phyloP scores from a whole-genome alignment of 2,113 vertebrate genomes.

The Isurus oxyrinchus region DNA sequence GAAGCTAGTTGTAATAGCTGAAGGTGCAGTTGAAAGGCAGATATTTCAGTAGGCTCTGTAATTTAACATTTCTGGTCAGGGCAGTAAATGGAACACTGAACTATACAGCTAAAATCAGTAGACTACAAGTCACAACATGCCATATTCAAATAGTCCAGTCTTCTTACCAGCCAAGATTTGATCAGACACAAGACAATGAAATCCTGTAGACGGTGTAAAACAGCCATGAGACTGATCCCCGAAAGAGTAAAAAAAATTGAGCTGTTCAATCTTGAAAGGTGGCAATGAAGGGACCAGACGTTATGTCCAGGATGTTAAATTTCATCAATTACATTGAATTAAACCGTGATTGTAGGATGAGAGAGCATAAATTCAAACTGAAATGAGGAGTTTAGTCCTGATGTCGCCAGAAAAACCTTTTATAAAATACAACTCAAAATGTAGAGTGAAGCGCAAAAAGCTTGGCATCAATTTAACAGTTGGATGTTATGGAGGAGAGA shows the following conservation, averaged over 20 bases:
- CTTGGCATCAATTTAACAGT: no score
- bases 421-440: neutral
- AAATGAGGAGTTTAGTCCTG: neutral
- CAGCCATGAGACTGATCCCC: no score
- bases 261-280: neutral
- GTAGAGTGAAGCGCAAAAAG: neutral
- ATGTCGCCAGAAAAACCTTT: neutral
- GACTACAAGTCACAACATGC: neutral
- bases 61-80: neutral
- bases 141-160: neutral
- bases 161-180: neutral
- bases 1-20: neutral
- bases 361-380: neutral
- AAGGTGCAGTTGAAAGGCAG: neutral
- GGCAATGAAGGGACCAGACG: neutral
- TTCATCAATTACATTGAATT: neutral
- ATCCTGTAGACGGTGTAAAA: neutral
- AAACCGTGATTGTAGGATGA: neutral
- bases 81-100: neutral
- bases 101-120: neutral
- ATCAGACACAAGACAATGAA: neutral
- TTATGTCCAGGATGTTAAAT: neutral
- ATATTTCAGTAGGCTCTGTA: neutral
- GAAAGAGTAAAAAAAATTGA: no score
- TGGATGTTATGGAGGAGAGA: neutral